phyloP scores from a whole-genome alignment of 2,888 invertebrate genomes.

The Sinotaia quadrata region DNA sequence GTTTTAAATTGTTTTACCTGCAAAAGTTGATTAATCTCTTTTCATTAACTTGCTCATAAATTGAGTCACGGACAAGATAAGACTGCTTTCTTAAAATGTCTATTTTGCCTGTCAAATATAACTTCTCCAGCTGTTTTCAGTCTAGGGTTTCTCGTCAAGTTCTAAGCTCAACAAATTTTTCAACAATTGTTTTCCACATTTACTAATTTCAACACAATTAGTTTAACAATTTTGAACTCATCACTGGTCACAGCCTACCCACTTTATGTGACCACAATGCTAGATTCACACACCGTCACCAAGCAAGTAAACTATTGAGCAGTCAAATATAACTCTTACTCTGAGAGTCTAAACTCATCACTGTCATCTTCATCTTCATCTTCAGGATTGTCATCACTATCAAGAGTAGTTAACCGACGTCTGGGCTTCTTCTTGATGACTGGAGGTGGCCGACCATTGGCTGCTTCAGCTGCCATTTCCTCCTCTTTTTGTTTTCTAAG shows the following conservation, averaged over 20 bases:
- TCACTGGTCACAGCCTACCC: neutral
- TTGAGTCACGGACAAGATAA: too few relatives aligned
- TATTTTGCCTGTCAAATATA: too few relatives aligned
- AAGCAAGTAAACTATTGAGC: neutral
- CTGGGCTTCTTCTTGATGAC: slow-evolving; percentile 72
- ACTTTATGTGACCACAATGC: too few relatives aligned
- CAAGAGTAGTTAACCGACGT: slow-evolving; percentile 55
- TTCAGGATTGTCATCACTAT: slow-evolving; percentile 78
- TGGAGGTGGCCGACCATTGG: slow-evolving; percentile 84
- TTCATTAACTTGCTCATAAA: too few relatives aligned
- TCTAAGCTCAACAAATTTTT: too few relatives aligned
- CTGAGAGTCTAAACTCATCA: slow-evolving; percentile 91
- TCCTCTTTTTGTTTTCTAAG: slow-evolving; percentile 52
- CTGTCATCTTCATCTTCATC: slow-evolving; percentile 75
- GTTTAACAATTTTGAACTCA: slow-evolving; percentile 2
- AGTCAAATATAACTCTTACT: slow-evolving; percentile 73
- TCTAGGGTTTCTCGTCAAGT: too few relatives aligned
- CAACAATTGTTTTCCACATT: neutral
- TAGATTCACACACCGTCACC: too few relatives aligned
- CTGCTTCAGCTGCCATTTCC: slow-evolving; percentile 76
- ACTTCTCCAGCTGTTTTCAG: too few relatives aligned
- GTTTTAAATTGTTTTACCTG: too few relatives aligned
- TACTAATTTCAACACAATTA: too few relatives aligned
- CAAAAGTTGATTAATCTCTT: too few relatives aligned
- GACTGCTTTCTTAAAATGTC: too few relatives aligned